Evolutionary conservation across 2,113 vertebrate genomes (phyloP), one percentile per base, ranked within the genome.

Genomic region (Drymodes brunneopygia): DNA sequence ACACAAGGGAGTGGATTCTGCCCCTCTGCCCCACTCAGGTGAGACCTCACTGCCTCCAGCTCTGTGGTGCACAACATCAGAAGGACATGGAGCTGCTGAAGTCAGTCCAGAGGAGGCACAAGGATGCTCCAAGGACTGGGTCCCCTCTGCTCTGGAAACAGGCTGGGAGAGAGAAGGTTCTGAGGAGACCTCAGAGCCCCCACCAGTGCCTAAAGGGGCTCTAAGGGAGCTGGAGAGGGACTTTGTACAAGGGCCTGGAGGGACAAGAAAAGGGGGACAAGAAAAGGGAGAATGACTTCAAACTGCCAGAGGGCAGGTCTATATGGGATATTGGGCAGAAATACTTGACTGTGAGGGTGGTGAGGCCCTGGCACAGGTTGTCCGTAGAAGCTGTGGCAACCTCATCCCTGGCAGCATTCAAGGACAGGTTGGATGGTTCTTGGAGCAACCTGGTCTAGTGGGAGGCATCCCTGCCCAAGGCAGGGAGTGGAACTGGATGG

Each of bases 181-280:
- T 0, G 1, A 2, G 33, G 16, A 67, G 12, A 67, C 17, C 45
- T 81, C 4, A 7, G 1, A 9, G 42, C 5, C 4, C 12, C 17
- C 69, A 2, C 1, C 27, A 53, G 31, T 7, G 2, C 31, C 31
- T 58, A 4, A 51, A 38, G 12, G 6, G 4, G 4, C 38, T 53
- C 0, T 11, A 48, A 7, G 28, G 42, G 8, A 58, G 42, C 4
- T 53, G 25, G 3, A 12, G 35, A 23, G 6, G 5, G 10, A 27
- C 22, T 57, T 27, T 22, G 33, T 21, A 12, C 6, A 62, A 16
- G 9, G 18, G 5, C 0, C 0, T 29, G 19, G 11, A 42, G 11
- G 0, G 8, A 11, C 3, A 69, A 20, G 50, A 29, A 0, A 3
- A 53, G 7, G 19, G 9, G 19, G 1, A 27, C 38, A 38, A 11